These are phyloP conservation scores for Pangasianodon hypophthalmus DNA, from an alignment of 2,113 vertebrate genomes.

Conservation along the genomic window DNA sequence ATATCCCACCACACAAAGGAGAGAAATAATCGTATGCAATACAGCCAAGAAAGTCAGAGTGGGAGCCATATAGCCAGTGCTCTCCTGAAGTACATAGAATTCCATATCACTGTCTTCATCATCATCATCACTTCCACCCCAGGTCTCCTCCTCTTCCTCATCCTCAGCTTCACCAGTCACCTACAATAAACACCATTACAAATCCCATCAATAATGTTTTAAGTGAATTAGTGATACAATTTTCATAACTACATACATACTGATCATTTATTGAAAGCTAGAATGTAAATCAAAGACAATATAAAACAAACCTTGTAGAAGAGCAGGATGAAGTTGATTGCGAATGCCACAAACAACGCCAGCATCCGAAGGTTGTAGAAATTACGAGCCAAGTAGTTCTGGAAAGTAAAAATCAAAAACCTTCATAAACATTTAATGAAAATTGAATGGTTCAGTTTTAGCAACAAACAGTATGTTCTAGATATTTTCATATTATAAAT, in stretches of 20 bases:
- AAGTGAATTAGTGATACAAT: neutral
- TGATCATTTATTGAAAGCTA: neutral
- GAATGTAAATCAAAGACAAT: neutral
- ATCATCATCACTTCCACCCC: slow-evolving; percentile 79
- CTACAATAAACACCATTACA: slow-evolving; percentile 62
- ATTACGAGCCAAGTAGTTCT: slow-evolving; percentile 96
- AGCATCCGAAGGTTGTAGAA: slow-evolving; percentile 97
- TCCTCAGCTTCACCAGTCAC: slow-evolving; percentile 85
- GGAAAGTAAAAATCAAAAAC: slow-evolving; percentile 50
- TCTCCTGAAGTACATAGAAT: slow-evolving; percentile 95
- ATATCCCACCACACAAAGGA: slow-evolving; percentile 92
- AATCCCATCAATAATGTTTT: neutral
- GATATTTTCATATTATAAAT: neutral
- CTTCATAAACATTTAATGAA: neutral
- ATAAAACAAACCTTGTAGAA: slow-evolving; percentile 91
- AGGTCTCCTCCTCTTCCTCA: slow-evolving; percentile 74
- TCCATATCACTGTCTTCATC: slow-evolving; percentile 84
- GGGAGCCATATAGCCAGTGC: slow-evolving; percentile 93
- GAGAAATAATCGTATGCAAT: slow-evolving; percentile 91
- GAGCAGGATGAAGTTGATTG: slow-evolving; percentile 98
- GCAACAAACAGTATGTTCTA: neutral
- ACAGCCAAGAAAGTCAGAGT: slow-evolving; percentile 86
- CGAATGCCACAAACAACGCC: slow-evolving; percentile 93
- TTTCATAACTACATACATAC: neutral
- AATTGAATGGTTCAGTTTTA: neutral